Evolutionary conservation across 2,113 vertebrate genomes (phyloP).

Genomic region (Mormoops blainvillei): DNA sequence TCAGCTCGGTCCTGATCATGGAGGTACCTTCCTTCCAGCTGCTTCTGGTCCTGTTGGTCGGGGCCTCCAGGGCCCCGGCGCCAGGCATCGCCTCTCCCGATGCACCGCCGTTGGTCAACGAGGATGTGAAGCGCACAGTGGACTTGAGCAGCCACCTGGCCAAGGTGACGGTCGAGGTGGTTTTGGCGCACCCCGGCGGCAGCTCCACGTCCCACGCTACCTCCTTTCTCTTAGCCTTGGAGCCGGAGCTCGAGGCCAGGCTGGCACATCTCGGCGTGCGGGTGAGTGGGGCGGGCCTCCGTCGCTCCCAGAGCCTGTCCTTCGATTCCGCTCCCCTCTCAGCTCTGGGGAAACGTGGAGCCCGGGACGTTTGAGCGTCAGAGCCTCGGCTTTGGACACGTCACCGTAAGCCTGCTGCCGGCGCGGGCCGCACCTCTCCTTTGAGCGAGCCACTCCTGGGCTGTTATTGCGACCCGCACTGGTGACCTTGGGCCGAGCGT

Average conservation of each 20-base stretch:
- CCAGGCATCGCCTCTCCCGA: conserved; percentile 46
- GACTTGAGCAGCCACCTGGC: conserved; percentile 94
- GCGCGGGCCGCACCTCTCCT: not conserved
- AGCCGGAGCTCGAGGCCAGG: conserved; percentile 86
- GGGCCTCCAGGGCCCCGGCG: conserved; percentile 46
- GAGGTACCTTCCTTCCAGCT: conserved; percentile 59
- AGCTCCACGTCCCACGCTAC: conserved; percentile 76
- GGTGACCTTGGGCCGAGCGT: not conserved
- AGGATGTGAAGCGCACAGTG: conserved; percentile 92
- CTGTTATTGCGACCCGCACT: accelerated
- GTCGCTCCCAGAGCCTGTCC: accelerated
- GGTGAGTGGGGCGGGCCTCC: conserved; percentile 78
- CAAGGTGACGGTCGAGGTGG: conserved; percentile 91
- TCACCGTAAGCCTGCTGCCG: conserved; percentile 73
- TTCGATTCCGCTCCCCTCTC: too few relatives aligned
- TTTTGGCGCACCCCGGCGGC: conserved; percentile 83
- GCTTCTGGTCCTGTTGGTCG: conserved; percentile 62
- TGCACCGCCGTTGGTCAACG: conserved; percentile 82
- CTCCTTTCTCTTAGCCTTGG: conserved; percentile 88
- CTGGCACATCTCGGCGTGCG: conserved; percentile 92
- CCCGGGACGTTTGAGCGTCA: not conserved
- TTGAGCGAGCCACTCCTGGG: accelerated
- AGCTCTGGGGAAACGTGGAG: not conserved
- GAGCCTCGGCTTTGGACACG: conserved; percentile 81
- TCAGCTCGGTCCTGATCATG: conserved; percentile 67